Conservation (phyloP, 2,113 vertebrate genomes). For the Peromyscus californicus region DNA sequence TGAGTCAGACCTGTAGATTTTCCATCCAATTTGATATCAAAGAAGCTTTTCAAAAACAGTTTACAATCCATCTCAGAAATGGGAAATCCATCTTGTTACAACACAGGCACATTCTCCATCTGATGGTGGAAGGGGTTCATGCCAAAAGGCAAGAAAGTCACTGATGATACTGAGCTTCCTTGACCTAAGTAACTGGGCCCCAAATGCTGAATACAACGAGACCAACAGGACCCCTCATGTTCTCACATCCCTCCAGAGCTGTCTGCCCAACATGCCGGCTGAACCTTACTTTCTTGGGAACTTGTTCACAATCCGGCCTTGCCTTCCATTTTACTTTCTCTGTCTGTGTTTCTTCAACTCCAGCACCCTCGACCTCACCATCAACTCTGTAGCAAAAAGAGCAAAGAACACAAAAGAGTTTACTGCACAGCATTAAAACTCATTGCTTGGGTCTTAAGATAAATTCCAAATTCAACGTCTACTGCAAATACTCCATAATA, state of each 20-base stretch:
- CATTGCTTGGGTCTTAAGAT: constrained; percentile 41
- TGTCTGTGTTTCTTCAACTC: constrained; percentile 77
- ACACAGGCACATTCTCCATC: not conserved
- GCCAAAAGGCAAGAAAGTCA: constrained; percentile 38
- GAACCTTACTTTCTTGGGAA: constrained; percentile 79
- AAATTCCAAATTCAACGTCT: constrained; percentile 54
- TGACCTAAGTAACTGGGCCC: not conserved
- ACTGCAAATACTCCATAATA: constrained; percentile 4
- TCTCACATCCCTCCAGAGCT: constrained; percentile 33
- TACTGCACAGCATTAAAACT: constrained; percentile 38
- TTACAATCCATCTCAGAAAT: constrained; percentile 52
- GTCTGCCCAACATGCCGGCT: constrained; percentile 11
- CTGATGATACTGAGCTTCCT: not conserved
- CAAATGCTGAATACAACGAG: constrained; percentile 33
- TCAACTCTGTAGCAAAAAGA: constrained; percentile 79
- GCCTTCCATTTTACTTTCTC: constrained; percentile 76
- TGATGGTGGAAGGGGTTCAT: not conserved
- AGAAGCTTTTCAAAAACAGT: constrained; percentile 37
- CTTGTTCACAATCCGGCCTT: constrained; percentile 67
- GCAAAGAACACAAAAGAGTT: constrained; percentile 64
- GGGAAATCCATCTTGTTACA: not conserved
- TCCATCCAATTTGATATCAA: constrained; percentile 26
- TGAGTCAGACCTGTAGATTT: not conserved
- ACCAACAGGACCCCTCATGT: not conserved
- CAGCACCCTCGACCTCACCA: constrained; percentile 71